Conservation (phyloP, 2,797 vertebrate species). For the Pagetopsis macropterus region DNA sequence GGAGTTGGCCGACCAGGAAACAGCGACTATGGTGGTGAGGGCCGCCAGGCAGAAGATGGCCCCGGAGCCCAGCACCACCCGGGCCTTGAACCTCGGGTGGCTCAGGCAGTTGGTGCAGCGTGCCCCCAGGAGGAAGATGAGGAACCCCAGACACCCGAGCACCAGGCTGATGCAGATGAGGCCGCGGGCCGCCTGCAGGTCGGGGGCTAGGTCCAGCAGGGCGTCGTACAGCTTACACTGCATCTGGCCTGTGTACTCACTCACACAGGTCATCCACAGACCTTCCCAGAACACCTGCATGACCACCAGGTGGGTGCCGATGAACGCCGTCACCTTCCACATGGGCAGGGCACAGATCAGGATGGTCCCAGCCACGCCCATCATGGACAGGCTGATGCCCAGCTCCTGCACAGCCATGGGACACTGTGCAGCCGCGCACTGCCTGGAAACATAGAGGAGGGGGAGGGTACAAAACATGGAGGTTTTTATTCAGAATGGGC, state of each 20-base stretch:
- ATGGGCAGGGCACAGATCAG: constrained; percentile 89
- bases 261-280: constrained; percentile 90
- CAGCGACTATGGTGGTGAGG: constrained; percentile 78
- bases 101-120: constrained; percentile 87
- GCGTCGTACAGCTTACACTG: constrained; percentile 91
- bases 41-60: constrained; percentile 82
- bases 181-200: constrained; percentile 85
- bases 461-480: neutral
- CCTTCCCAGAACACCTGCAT: constrained; percentile 93
- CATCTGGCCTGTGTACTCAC: constrained; percentile 88
- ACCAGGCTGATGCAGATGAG: constrained; percentile 86
- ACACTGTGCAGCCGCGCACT: constrained; percentile 6
- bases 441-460: constrained; percentile 31
- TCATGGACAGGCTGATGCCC: constrained; percentile 83
- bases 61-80: constrained; percentile 80
- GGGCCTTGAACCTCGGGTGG: constrained; percentile 76
- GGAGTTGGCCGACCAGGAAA: constrained; percentile 88
- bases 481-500: too few relatives aligned
- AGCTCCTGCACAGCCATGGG: constrained; percentile 84
- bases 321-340: constrained; percentile 91
- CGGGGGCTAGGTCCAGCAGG: constrained; percentile 86
- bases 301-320: constrained; percentile 87
- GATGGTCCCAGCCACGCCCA: constrained; percentile 86
- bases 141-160: constrained; percentile 80
- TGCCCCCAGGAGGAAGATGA: constrained; percentile 82